phyloP scores from a whole-genome alignment of 2,113 vertebrate species.

The Hydropotes inermis region DNA sequence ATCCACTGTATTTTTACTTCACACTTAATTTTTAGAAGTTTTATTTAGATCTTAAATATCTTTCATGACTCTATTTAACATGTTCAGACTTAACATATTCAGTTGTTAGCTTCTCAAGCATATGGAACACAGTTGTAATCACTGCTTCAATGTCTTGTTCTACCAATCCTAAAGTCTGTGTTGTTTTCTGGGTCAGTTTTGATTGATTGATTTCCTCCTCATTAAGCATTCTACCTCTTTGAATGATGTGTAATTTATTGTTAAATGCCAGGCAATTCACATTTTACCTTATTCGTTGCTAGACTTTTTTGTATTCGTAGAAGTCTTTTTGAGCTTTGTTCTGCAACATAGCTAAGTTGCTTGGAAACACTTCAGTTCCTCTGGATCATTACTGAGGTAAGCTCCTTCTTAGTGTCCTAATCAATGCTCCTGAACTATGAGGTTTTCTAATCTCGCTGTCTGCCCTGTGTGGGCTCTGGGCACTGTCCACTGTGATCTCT shows the following conservation, averaged over 20 bases:
- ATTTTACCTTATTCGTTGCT: slow-evolving; percentile 22
- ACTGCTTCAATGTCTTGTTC: background rate
- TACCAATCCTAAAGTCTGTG: background rate
- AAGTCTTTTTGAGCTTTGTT: slow-evolving; percentile 19
- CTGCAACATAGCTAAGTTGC: background rate
- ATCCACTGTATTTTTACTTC: background rate
- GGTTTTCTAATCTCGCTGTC: background rate
- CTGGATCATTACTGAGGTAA: background rate
- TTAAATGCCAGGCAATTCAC: slow-evolving; percentile 26
- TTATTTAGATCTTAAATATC: background rate
- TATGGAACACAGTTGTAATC: background rate
- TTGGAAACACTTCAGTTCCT: background rate
- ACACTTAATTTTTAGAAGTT: background rate
- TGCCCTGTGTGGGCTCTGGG: background rate
- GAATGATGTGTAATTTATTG: background rate
- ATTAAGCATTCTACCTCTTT: background rate
- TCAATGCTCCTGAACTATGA: background rate
- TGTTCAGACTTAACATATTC: background rate
- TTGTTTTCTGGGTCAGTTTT: slow-evolving; percentile 39
- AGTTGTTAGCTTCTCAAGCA: background rate
- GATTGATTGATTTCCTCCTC: background rate
- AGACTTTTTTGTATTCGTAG: background rate
- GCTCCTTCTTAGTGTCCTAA: background rate
- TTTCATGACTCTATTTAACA: background rate
- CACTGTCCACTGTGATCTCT: background rate